phyloP scores from a whole-genome alignment of 37 sponge, comb jelly and placozoan genomes.

The Corticium candelabrum region DNA sequence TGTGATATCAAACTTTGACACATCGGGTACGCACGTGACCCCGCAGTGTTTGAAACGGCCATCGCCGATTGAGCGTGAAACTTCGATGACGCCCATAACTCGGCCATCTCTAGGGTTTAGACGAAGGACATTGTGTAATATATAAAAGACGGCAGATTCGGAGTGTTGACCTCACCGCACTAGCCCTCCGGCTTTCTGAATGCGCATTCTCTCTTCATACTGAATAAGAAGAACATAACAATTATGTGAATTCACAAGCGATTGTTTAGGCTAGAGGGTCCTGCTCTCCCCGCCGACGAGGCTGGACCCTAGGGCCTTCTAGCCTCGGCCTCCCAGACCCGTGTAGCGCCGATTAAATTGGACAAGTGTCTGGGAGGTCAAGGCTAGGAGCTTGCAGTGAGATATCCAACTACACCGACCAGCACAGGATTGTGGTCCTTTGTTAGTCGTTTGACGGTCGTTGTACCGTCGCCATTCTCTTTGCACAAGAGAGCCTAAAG shows the following conservation, averaged over 20 bases:
- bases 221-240: slow-evolving; percentile 12
- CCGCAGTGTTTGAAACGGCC: slow-evolving; percentile 80
- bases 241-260: too few relatives aligned
- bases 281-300: too few relatives aligned
- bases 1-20: slow-evolving; percentile 37
- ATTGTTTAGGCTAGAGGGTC: too few relatives aligned
- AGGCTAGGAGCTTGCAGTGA: too few relatives aligned
- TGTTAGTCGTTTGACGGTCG: slow-evolving; percentile 17
- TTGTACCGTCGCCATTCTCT: neutral
- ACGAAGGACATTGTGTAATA: neutral
- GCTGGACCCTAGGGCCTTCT: too few relatives aligned
- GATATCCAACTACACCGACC: slow-evolving; percentile 36
- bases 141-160: neutral
- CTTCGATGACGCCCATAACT: slow-evolving; percentile 68
- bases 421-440: slow-evolving; percentile 62
- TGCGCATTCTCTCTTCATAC: slow-evolving; percentile 79
- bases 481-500: neutral
- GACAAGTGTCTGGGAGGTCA: too few relatives aligned
- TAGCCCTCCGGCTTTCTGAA: slow-evolving; percentile 69
- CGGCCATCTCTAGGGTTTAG: slow-evolving; percentile 56
- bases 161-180: slow-evolving; percentile 36
- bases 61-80: slow-evolving; percentile 78
- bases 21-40: slow-evolving; percentile 52
- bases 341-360: too few relatives aligned
- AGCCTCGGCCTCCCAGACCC: too few relatives aligned